Conservation (phyloP, 2,888 invertebrate genomes). For the Drosophila flavopinicola region DNA sequence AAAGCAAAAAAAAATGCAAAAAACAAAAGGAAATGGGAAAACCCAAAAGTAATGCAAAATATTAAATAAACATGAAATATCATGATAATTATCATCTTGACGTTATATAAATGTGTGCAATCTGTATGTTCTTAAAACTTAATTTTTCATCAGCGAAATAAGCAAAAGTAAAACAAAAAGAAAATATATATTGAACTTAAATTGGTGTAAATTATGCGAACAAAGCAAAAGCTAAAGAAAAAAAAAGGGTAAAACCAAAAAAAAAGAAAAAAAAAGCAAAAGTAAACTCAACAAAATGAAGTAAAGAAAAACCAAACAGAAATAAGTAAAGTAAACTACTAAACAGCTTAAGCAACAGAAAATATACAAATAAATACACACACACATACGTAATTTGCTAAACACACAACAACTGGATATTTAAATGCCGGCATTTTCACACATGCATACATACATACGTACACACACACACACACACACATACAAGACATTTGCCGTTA, state of each 20-base stretch:
- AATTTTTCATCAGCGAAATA: slow-evolving; percentile 43
- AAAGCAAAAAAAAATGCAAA: slow-evolving; percentile 8
- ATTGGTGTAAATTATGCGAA: slow-evolving; percentile 71
- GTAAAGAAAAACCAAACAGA: slow-evolving; percentile 12
- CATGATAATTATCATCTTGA: slow-evolving; percentile 56
- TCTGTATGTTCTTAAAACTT: slow-evolving; percentile 51
- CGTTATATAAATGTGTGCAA: slow-evolving; percentile 53
- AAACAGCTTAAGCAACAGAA: slow-evolving; percentile 32
- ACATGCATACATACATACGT: slow-evolving; percentile 10
- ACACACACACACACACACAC: slow-evolving; percentile 9
- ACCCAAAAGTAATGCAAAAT: slow-evolving; percentile 16
- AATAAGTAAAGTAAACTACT: slow-evolving; percentile 40
- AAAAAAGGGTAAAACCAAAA: slow-evolving; percentile 24
- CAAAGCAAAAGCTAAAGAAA: slow-evolving; percentile 13
- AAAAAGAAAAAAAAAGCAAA: neutral
- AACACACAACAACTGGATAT: slow-evolving; percentile 37
- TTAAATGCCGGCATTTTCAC: slow-evolving; percentile 37
- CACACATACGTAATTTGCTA: slow-evolving; percentile 69
- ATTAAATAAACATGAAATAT: slow-evolving; percentile 23
- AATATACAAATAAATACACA: slow-evolving; percentile 18
- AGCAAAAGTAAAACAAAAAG: slow-evolving; percentile 30
- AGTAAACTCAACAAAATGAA: too few relatives aligned
- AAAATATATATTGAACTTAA: slow-evolving; percentile 39
- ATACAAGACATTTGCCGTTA: slow-evolving; percentile 47
- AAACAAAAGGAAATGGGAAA: too few relatives aligned